A percentile compares a stretch with the other conserved stretches of the same genome.
Evolutionary conservation across 2,888 invertebrate species (phyloP).

Genomic region (Coelinius sp.): DNA sequence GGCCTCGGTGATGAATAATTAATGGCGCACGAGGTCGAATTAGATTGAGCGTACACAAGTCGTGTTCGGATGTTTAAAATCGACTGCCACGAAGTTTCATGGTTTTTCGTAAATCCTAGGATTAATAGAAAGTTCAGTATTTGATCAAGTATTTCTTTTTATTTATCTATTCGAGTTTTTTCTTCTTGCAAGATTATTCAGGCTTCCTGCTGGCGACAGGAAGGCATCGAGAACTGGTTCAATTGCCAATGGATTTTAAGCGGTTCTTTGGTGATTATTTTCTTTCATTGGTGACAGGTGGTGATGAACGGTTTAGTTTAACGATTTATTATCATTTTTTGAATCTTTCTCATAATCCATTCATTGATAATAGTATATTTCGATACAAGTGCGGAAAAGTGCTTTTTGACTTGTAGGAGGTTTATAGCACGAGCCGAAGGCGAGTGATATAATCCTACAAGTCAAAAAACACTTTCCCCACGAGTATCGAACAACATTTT

Average conservation of each 20-base stretch:
- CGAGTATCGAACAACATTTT: too few species aligned
- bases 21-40: slow-evolving; percentile 48
- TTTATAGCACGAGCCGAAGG: too few species aligned
- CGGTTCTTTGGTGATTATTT: neutral
- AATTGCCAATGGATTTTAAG: neutral
- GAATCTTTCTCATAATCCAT: neutral
- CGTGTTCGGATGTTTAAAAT: neutral
- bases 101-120: neutral
- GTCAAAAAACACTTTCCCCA: too few species aligned
- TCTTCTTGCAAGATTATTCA: neutral
- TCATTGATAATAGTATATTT: neutral
- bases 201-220: slow-evolving; percentile 2
- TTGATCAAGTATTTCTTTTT: neutral
- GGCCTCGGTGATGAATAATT: slow-evolving; percentile 48
- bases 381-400: too few species aligned
- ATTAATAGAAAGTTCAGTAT: slow-evolving; percentile 4
- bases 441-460: too few species aligned
- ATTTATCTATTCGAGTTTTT: neutral
- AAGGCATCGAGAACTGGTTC: slow-evolving; percentile 7
- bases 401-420: too few species aligned
- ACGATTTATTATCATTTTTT: neutral
- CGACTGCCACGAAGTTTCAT: neutral
- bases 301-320: neutral
- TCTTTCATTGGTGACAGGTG: too few species aligned
- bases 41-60: slow-evolving; percentile 34